Evolutionary conservation across 2,113 vertebrate genomes (phyloP).

Genomic region (Podilymbus podiceps): DNA sequence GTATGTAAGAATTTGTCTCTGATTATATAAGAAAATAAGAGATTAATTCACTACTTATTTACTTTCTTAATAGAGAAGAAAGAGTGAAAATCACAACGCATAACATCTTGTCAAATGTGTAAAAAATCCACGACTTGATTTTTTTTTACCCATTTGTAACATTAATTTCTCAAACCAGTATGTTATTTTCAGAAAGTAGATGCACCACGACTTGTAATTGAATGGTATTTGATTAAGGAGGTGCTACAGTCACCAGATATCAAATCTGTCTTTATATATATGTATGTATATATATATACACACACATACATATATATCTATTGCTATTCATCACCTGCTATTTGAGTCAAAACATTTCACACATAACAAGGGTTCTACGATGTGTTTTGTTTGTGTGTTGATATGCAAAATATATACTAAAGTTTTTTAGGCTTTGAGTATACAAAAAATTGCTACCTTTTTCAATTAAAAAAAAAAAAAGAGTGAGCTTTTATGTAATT

Average conservation of each 20-base stretch:
- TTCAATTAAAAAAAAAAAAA: neutral
- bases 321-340: neutral
- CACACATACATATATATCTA: neutral
- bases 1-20: neutral
- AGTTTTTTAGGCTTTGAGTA: neutral
- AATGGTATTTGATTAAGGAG: neutral
- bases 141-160: neutral
- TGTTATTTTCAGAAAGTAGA: neutral
- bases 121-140: neutral
- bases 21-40: neutral
- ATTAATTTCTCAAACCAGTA: neutral
- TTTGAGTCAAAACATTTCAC: conserved; percentile 12
- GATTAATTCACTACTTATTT: neutral
- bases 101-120: neutral
- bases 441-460: neutral
- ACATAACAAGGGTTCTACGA: neutral
- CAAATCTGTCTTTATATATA: neutral
- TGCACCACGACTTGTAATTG: neutral
- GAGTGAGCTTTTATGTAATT: neutral
- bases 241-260: neutral
- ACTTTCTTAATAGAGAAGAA: neutral
- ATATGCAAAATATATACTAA: neutral
- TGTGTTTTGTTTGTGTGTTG: neutral
- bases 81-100: neutral
- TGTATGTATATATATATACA: neutral